A percentile compares a stretch with the other conserved stretches of the same genome.
Conservation (phyloP, 2,888 invertebrate species). For the Leptogaster cylindrica region DNA sequence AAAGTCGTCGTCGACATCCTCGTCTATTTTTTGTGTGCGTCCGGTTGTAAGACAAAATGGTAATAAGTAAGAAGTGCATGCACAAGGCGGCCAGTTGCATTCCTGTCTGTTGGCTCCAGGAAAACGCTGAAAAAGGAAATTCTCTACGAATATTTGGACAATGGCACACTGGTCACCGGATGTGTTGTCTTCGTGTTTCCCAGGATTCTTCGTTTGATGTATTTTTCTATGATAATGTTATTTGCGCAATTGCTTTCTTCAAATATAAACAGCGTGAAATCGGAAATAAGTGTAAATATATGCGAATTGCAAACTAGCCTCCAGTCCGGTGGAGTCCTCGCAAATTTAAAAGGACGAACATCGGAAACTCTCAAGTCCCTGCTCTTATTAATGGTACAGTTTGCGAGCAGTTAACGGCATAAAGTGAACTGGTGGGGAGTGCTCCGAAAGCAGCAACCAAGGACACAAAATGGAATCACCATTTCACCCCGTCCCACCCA, state of each 20-base stretch:
- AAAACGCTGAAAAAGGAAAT: constrained; percentile 21
- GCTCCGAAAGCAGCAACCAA: neutral
- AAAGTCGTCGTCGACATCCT: constrained; percentile 7
- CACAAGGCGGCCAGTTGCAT: neutral
- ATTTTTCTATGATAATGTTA: constrained; percentile 46
- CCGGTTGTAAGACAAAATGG: constrained; percentile 28
- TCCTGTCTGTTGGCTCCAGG: constrained; percentile 5
- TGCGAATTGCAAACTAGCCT: constrained; percentile 19
- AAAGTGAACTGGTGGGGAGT: neutral
- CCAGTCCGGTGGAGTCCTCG: neutral
- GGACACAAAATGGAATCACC: constrained; percentile 25
- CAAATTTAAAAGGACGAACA: constrained; percentile 14
- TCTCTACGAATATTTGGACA: constrained; percentile 22
- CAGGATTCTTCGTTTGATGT: constrained; percentile 29
- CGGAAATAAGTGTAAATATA: constrained; percentile 47
- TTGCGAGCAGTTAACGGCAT: constrained; percentile 22
- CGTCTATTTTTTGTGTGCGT: neutral
- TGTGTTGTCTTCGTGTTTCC: too few species aligned
- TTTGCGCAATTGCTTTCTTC: constrained; percentile 47
- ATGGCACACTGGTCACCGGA: neutral
- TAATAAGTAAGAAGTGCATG: constrained; percentile 3
- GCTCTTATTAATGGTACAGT: constrained; percentile 21
- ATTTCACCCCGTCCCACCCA: neutral
- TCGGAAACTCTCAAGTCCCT: constrained; percentile 23
- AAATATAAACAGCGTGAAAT: constrained; percentile 45